These are phyloP conservation scores for Folsomia candida DNA, from an alignment of 2,888 invertebrate genomes.

Conservation along the genomic window DNA sequence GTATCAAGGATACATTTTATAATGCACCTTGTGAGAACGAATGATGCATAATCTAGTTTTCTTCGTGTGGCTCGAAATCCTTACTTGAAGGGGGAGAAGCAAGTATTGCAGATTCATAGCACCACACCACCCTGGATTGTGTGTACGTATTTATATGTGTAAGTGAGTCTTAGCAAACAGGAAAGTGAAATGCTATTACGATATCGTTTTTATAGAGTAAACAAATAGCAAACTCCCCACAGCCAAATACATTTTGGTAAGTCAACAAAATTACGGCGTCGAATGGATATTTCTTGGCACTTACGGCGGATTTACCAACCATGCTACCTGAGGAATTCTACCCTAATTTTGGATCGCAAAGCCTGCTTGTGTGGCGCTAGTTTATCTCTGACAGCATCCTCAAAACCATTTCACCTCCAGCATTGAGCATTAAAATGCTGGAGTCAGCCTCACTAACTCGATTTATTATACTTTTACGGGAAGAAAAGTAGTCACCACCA, in stretches of 20 bases:
- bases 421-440: constrained; percentile 6
- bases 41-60: not conserved
- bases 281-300: constrained; percentile 10
- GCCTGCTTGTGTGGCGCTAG: not conserved
- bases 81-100: not conserved
- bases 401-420: constrained; percentile 2
- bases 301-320: not conserved
- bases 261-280: constrained; percentile 14
- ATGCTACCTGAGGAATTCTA: constrained; percentile 9
- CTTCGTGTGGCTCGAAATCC: not conserved
- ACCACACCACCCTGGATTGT: no score
- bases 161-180: not conserved
- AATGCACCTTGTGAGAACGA: not conserved
- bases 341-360: not conserved
- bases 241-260: constrained; percentile 15
- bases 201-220: constrained; percentile 14
- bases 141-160: not conserved
- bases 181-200: constrained; percentile 13
- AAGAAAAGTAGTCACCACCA: not conserved
- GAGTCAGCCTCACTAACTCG: not conserved
- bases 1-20: not conserved
- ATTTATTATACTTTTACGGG: constrained; percentile 5
- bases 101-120: not conserved
- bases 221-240: constrained; percentile 4
- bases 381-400: not conserved